Conservation (phyloP, 2,797 vertebrate genomes). For the Gymnothorax javanicus region DNA sequence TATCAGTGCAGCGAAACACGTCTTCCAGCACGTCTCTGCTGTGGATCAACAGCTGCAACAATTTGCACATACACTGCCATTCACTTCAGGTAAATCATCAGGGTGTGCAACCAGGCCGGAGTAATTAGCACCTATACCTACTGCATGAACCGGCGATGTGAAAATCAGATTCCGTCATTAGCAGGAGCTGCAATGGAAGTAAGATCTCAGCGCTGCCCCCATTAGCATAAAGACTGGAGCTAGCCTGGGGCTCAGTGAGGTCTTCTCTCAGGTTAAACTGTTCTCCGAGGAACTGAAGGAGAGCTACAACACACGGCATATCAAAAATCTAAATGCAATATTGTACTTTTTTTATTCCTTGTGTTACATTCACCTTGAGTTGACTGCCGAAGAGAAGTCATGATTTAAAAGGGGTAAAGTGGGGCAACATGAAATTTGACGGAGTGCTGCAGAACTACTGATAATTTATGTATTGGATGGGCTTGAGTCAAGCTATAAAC, state of each 20-base stretch:
- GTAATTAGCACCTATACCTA: background rate
- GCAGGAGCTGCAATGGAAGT: constrained; percentile 43
- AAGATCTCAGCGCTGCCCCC: constrained; percentile 43
- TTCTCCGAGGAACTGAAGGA: constrained; percentile 49
- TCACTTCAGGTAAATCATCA: background rate
- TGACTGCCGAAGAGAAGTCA: background rate
- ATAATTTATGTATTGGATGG: background rate
- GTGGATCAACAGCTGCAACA: background rate
- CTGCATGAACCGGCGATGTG: constrained; percentile 50
- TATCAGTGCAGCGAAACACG: background rate
- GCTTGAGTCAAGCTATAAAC: background rate
- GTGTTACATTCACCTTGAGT: background rate
- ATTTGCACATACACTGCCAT: background rate
- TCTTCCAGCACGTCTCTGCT: background rate
- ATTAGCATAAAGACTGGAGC: constrained; percentile 59
- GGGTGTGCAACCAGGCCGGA: background rate
- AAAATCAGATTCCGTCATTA: constrained; percentile 56
- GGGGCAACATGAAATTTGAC: background rate
- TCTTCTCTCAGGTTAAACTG: constrained; percentile 36
- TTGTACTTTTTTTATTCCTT: background rate
- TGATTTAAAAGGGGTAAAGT: background rate
- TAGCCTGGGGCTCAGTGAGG: constrained; percentile 21
- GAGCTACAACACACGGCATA: background rate
- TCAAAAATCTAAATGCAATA: background rate
- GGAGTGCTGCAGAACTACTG: background rate